Evolutionary conservation across 2,113 vertebrate species (phyloP).

Genomic region (Pluvialis apricaria): DNA sequence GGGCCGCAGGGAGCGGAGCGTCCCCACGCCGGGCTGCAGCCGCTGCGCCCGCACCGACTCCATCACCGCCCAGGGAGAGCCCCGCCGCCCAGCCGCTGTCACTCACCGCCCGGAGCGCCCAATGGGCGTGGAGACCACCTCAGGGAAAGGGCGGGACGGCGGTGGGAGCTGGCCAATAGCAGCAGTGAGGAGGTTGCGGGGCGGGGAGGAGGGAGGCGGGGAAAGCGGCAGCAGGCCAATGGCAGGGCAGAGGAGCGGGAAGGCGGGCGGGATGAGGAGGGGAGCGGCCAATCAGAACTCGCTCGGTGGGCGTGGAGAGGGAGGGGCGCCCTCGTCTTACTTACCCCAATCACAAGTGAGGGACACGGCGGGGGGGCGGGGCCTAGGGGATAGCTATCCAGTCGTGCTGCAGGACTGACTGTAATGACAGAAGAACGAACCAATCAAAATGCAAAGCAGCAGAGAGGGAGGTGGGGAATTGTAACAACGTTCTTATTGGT

Average conservation of each 20-base stretch:
- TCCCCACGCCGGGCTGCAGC: conserved; percentile 84
- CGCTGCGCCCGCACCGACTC: conserved; percentile 85
- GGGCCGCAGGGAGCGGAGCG: conserved; percentile 66
- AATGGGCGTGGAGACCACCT: not conserved
- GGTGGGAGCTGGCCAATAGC: not conserved
- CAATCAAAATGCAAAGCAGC: not conserved
- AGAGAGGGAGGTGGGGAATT: rapidly evolving
- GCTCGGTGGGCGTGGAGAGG: rapidly evolving
- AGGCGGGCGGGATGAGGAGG: not conserved
- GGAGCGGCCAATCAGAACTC: not conserved
- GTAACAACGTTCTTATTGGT: rapidly evolving
- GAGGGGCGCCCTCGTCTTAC: rapidly evolving
- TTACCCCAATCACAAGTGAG: not conserved
- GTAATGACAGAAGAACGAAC: rapidly evolving
- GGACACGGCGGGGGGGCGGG: rapidly evolving
- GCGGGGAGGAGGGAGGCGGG: not conserved
- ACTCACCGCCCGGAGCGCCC: not conserved
- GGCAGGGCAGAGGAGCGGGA: no score
- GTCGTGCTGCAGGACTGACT: rapidly evolving
- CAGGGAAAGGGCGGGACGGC: not conserved
- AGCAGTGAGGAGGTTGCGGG: not conserved
- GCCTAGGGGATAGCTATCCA: rapidly evolving
- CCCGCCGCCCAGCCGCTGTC: not conserved
- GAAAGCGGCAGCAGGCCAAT: rapidly evolving
- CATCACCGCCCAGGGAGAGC: conserved; percentile 63